These are phyloP conservation scores for Nyctereutes procyonoides DNA, from an alignment of 2,113 vertebrate genomes.

Conservation along the genomic window DNA sequence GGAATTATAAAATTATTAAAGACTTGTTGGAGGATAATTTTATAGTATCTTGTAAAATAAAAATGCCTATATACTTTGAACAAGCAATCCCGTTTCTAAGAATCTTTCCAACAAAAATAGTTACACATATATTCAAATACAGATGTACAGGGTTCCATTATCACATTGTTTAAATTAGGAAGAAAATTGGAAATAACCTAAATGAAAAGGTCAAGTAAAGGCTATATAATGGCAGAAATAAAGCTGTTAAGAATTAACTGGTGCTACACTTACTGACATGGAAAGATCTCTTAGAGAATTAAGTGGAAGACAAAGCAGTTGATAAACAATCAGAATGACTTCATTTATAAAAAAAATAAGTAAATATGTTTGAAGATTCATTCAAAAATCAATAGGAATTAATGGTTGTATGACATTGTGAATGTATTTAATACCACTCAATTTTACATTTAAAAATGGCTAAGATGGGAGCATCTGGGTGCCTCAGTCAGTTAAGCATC, in stretches of 20 bases:
- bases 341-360: not conserved
- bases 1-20: conserved; percentile 46
- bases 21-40: conserved; percentile 33
- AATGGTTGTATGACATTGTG: not conserved
- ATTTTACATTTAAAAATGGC: not conserved
- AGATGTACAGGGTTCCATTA: not conserved
- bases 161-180: conserved; percentile 48
- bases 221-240: not conserved
- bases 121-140: conserved; percentile 33
- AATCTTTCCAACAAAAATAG: conserved; percentile 45
- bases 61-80: conserved; percentile 42
- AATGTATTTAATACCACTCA: not conserved
- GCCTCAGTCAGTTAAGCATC: not conserved
- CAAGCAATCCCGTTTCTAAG: not conserved
- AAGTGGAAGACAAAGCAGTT: not conserved
- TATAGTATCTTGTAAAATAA: conserved; percentile 24
- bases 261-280: not conserved
- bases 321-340: not conserved
- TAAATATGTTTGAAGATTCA: not conserved
- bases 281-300: conserved; percentile 7
- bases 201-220: conserved; percentile 27
- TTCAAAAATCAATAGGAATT: not conserved
- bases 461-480: not conserved
- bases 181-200: conserved; percentile 21
- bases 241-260: not conserved